Base-by-base conservation (phyloP, 2,888 invertebrate species). In the Trachelus stipa region DNA sequence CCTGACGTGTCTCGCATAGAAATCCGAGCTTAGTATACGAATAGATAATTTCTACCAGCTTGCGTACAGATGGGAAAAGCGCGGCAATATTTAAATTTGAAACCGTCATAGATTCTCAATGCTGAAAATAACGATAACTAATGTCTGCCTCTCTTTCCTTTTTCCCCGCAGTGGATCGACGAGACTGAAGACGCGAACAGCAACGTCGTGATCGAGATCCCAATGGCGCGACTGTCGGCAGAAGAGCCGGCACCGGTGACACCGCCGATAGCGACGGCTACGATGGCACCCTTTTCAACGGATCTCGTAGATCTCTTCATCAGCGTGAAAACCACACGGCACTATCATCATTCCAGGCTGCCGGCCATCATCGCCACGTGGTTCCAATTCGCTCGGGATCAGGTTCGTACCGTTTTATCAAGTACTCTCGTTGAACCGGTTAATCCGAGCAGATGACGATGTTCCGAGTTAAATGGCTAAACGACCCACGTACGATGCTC, bases 311-410 rank as follows among this genome's bases (percentile, higher is more conserved):
- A 98, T 92, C 94, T 98, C 88, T 98, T 98, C 92, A 97, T 98
- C 91, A 97, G 97, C 93, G 98, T 99, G 78, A 99, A 99, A 93
- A 98, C 98, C 82, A 97, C 98, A 78, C 95, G 95, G 91, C 95
- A 95, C 92, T 98, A 97, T 92, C 98, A 98, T 91, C 93, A 94
- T 84, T 95, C 95, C 76, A 94, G 99, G 87, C 92, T 99, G 88
- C 96, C 96, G 77, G 94, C 97, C 83, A 96, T 99, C 88, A 93
- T 98, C 91, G 96, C 96, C 92, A 99, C 99, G 81, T 99, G 99
- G 99, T 98, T 98, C 92, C 96, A 96, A 92, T 93, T 98, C 89
- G 98, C 98, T 76, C 96, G 95, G 92, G 94, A 97, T 90, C 97
- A 98, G 96, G 91, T 91, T 75, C 69, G 83, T 83, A 74, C 35